Conservation (phyloP, 2,888 invertebrate genomes). For the Serripes groenlandicus region DNA sequence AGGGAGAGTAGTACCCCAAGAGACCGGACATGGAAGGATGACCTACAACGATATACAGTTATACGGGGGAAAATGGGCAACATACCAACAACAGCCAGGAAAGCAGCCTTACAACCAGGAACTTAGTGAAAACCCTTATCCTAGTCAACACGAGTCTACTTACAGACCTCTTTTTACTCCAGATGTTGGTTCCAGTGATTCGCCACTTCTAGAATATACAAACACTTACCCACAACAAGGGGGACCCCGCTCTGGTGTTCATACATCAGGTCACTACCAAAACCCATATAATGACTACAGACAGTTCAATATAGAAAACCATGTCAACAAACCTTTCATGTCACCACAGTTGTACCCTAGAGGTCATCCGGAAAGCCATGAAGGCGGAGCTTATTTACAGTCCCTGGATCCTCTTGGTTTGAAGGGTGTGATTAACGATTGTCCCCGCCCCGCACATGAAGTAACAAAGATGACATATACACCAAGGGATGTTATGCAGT, state of each 20-base stretch:
- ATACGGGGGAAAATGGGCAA: slow-evolving; percentile 50
- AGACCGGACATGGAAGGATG: slow-evolving; percentile 19
- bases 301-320: slow-evolving; percentile 17
- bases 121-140: slow-evolving; percentile 13
- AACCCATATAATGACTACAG: neutral
- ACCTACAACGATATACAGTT: slow-evolving; percentile 55
- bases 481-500: slow-evolving; percentile 49
- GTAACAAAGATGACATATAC: slow-evolving; percentile 53
- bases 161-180: neutral
- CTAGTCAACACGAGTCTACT: neutral
- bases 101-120: neutral
- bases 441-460: slow-evolving; percentile 24
- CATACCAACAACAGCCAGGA: neutral
- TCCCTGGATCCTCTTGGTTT: slow-evolving; percentile 15
- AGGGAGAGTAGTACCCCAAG: neutral
- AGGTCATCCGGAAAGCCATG: neutral
- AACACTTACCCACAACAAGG: neutral
- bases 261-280: neutral
- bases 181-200: neutral
- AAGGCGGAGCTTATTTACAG: neutral
- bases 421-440: neutral
- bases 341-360: neutral
- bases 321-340: neutral
- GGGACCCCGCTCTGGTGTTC: neutral
- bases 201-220: neutral